Evolutionary conservation across 2,888 invertebrate species (phyloP).

Genomic region (Erebia aethiops): DNA sequence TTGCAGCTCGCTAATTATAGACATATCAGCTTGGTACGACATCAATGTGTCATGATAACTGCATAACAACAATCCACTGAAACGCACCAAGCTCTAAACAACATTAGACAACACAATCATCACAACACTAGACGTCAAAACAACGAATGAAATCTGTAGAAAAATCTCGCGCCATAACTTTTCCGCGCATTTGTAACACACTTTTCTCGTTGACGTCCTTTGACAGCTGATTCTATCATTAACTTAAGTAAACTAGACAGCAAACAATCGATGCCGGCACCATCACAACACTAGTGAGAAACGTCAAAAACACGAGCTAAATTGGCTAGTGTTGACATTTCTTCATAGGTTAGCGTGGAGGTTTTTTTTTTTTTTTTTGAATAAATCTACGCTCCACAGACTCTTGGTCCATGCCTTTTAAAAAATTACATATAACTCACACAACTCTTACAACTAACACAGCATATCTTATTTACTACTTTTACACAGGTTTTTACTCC

Average conservation of each 20-base stretch:
- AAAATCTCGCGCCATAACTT: slow-evolving; percentile 53
- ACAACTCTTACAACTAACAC: no score
- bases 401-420: no score
- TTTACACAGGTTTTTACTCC: no score
- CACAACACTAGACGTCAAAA: slow-evolving; percentile 62
- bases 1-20: slow-evolving; percentile 77
- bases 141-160: slow-evolving; percentile 41
- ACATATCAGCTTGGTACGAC: slow-evolving; percentile 78
- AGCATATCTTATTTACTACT: no score
- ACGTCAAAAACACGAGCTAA: slow-evolving; percentile 49
- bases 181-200: slow-evolving; percentile 32
- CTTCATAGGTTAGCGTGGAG: no score
- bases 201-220: no score
- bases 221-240: slow-evolving; percentile 74
- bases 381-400: no score
- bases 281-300: slow-evolving; percentile 66
- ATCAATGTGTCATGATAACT: slow-evolving; percentile 72
- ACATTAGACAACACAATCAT: slow-evolving; percentile 52
- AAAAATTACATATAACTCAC: no score
- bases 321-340: no score
- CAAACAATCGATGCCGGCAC: slow-evolving; percentile 52
- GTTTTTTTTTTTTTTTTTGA: no score
- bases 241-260: slow-evolving; percentile 42
- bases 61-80: slow-evolving; percentile 57
- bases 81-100: slow-evolving; percentile 48